These are phyloP conservation scores for Pachliopta kotzebuea DNA, from an alignment of 2,888 invertebrate genomes.

Conservation along the genomic window DNA sequence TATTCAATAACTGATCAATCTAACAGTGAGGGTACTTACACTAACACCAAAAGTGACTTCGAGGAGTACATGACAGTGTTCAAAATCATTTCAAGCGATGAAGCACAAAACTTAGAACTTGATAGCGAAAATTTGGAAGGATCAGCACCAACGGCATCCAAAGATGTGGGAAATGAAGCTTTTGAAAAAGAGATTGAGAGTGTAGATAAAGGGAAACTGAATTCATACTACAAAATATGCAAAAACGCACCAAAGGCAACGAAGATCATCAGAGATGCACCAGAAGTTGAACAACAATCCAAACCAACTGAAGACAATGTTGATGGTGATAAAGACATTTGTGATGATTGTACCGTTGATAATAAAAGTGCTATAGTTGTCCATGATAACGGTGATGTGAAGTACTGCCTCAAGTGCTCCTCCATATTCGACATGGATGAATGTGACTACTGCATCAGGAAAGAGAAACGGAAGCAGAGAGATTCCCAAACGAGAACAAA, in stretches of 20 bases:
- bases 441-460: constrained; percentile 45
- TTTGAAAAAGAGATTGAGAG: constrained; percentile 12
- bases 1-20: not conserved
- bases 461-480: not conserved
- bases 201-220: constrained; percentile 30
- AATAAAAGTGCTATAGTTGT: constrained; percentile 38
- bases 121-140: not conserved
- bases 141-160: not conserved
- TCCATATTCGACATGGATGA: constrained; percentile 46
- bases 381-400: constrained; percentile 38
- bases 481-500: not conserved
- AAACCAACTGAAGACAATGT: not conserved
- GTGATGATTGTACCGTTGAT: constrained; percentile 31
- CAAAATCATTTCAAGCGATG: constrained; percentile 15
- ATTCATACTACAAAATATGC: constrained; percentile 44
- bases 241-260: constrained; percentile 30
- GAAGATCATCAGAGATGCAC: constrained; percentile 16
- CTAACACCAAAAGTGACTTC: not conserved
- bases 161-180: not conserved
- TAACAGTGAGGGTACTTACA: not conserved
- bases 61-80: constrained; percentile 28
- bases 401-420: constrained; percentile 50
- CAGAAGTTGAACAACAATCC: constrained; percentile 1
- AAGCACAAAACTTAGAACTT: not conserved
- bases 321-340: constrained; percentile 2